These are phyloP conservation scores for Actenoides lindsayi DNA, from an alignment of 2,113 vertebrate genomes.

Conservation along the genomic window DNA sequence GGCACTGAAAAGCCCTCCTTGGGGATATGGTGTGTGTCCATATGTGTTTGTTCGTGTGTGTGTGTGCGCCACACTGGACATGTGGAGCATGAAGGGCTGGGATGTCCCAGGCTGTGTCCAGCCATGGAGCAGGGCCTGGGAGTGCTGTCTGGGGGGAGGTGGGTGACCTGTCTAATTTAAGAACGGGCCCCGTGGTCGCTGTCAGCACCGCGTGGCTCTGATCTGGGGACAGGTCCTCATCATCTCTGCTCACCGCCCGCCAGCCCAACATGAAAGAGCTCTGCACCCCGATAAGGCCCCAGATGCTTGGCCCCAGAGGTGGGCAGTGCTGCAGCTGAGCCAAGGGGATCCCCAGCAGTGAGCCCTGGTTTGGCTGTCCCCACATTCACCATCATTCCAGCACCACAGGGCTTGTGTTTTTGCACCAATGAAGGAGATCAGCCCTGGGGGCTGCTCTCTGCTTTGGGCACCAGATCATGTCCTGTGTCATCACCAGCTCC, in stretches of 20 bases:
- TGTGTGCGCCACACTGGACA: background rate
- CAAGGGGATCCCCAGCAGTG: background rate
- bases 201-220: conserved; percentile 5
- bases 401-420: background rate
- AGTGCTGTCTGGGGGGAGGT: background rate
- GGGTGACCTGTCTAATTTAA: conserved; percentile 30
- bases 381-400: background rate
- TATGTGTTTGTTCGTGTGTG: accelerated
- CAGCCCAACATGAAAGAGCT: background rate
- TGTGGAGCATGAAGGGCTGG: accelerated
- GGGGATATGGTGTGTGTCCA: background rate
- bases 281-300: background rate
- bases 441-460: background rate
- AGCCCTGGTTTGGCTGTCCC: background rate
- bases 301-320: background rate
- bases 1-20: accelerated
- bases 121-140: background rate
- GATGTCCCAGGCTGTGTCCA: background rate
- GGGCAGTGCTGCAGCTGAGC: background rate
- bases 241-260: background rate
- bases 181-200: background rate
- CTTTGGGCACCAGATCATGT: background rate
- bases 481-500: background rate
- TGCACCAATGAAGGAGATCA: background rate
- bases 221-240: conserved; percentile 54